Evolutionary conservation across 2,113 vertebrate species (phyloP).

Genomic region (Pelusios castaneus): DNA sequence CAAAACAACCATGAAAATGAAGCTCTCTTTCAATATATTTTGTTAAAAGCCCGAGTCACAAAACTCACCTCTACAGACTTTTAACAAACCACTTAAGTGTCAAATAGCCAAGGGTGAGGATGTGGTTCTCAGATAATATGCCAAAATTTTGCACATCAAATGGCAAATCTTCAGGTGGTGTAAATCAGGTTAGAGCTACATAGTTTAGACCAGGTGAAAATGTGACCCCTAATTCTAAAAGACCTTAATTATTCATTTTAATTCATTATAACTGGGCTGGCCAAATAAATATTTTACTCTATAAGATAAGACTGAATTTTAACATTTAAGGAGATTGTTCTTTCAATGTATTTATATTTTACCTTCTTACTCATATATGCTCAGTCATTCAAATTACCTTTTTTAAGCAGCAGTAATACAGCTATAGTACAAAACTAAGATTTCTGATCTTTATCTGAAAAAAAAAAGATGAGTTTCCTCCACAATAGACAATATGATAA

Average conservation of each 20-base stretch:
- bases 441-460: neutral
- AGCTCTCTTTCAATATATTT: neutral
- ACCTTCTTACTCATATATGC: neutral
- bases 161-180: neutral
- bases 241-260: rapidly evolving
- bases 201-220: neutral
- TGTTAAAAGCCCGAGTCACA: neutral
- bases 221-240: neutral
- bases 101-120: neutral
- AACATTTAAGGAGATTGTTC: rapidly evolving
- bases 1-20: neutral
- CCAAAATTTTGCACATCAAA: neutral
- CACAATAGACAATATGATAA: neutral
- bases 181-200: neutral
- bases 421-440: neutral
- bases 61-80: neutral
- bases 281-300: neutral
- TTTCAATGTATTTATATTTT: neutral
- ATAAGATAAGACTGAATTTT: neutral
- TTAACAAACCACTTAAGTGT: neutral
- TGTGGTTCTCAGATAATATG: no score
- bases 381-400: neutral
- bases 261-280: neutral
- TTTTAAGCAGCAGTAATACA: neutral
- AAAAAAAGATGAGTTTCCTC: neutral